A percentile compares a stretch with the other conserved stretches of the same genome.
These are phyloP conservation scores for Drosophila pseudoobscura DNA, from an alignment of 1,140 invertebrate genomes.

Conservation along the genomic window DNA sequence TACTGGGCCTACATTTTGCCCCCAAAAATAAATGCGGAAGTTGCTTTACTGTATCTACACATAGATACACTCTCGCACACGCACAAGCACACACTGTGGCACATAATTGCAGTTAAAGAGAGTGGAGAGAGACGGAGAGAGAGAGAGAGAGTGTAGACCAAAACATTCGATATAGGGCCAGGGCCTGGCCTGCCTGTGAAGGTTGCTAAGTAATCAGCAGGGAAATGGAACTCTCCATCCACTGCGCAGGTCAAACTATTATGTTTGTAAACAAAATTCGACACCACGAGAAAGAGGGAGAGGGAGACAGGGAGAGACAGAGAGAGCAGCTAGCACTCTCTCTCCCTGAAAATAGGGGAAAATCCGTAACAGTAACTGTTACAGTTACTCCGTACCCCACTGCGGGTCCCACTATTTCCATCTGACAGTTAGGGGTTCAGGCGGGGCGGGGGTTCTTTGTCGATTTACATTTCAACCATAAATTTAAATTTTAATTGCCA, in stretches of 20 bases:
- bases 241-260: conserved; percentile 77
- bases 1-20: conserved; percentile 31
- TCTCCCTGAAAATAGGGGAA: conserved; percentile 41
- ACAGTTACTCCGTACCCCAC: conserved; percentile 32
- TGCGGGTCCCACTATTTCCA: conserved; percentile 46
- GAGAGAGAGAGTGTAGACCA: conserved; percentile 9
- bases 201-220: conserved; percentile 42
- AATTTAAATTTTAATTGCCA: conserved; percentile 40
- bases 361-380: conserved; percentile 29
- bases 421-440: neutral
- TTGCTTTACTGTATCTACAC: conserved; percentile 21
- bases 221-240: neutral
- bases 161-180: conserved; percentile 31
- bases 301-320: conserved; percentile 6
- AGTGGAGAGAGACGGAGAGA: conserved; percentile 14
- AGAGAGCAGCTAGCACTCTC: conserved; percentile 6
- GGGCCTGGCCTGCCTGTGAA: conserved; percentile 7
- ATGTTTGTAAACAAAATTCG: conserved; percentile 76
- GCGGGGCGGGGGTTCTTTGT: neutral
- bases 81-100: conserved; percentile 1
- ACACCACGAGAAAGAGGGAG: conserved; percentile 16
- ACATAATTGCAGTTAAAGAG: conserved; percentile 60
- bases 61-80: neutral
- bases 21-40: conserved; percentile 43
- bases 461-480: conserved; percentile 29